Conservation (phyloP, 2,888 invertebrate genomes). For the Drosophila nigricruria region DNA sequence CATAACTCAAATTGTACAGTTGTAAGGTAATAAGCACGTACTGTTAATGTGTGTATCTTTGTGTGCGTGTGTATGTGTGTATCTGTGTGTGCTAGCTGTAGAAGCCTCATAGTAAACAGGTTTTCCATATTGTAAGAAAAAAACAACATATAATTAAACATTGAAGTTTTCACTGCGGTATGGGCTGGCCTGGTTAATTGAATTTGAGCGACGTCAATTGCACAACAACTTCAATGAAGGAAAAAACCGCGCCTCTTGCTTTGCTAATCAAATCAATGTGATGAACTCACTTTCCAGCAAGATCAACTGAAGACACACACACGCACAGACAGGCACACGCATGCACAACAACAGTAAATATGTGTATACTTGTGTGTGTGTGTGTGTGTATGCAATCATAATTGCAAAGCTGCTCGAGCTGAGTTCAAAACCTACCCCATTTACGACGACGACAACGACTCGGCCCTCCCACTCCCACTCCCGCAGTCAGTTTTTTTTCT, state of each 20-base stretch:
- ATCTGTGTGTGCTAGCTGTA: slow-evolving; percentile 29
- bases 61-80: slow-evolving; percentile 3
- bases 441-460: slow-evolving; percentile 17
- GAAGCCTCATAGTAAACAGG: slow-evolving; percentile 57
- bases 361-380: neutral
- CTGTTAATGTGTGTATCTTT: slow-evolving; percentile 15
- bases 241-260: slow-evolving; percentile 43
- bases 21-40: slow-evolving; percentile 59
- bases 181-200: slow-evolving; percentile 54
- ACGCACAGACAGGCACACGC: neutral
- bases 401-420: slow-evolving; percentile 49
- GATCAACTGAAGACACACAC: slow-evolving; percentile 39
- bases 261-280: slow-evolving; percentile 61
- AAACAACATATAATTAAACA: slow-evolving; percentile 24
- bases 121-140: slow-evolving; percentile 40
- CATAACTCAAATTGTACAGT: slow-evolving; percentile 61
- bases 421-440: slow-evolving; percentile 62
- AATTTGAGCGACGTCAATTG: slow-evolving; percentile 39
- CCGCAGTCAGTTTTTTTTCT: slow-evolving; percentile 3
- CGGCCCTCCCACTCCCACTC: neutral
- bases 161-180: slow-evolving; percentile 58
- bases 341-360: slow-evolving; percentile 9
- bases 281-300: slow-evolving; percentile 63
- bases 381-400: slow-evolving; percentile 55
- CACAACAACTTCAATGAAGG: slow-evolving; percentile 43